Percentiles rank a stretch among this genome's conserved stretches.
Conservation (phyloP, 2,888 invertebrate genomes). For the Neria commutata region DNA sequence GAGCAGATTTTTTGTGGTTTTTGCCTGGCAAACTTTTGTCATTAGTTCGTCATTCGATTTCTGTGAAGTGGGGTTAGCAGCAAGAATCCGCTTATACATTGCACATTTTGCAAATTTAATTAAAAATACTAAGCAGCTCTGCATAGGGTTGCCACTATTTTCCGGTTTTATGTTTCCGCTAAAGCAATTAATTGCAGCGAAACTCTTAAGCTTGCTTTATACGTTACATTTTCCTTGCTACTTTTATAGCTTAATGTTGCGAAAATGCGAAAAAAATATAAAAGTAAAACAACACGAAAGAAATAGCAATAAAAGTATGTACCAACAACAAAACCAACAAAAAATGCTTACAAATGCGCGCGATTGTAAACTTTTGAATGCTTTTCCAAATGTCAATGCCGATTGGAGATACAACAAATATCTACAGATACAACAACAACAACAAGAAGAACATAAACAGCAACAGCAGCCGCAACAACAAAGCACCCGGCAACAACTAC, state of each 20-base stretch:
- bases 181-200: too few species aligned
- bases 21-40: too few species aligned
- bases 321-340: background rate
- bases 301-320: too few species aligned
- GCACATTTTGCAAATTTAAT: background rate
- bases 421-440: slow-evolving; percentile 9
- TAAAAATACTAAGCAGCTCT: background rate
- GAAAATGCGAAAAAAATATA: background rate
- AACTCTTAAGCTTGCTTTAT: too few species aligned
- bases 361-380: background rate
- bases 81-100: background rate
- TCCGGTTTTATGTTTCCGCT: too few species aligned
- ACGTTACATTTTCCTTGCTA: background rate
- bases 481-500: background rate
- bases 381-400: background rate
- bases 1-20: background rate
- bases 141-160: background rate
- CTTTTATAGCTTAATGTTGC: slow-evolving; percentile 10
- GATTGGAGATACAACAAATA: too few species aligned
- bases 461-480: background rate
- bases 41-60: too few species aligned
- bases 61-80: background rate
- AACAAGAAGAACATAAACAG: slow-evolving; percentile 7
- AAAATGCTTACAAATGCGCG: background rate
- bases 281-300: background rate